These are phyloP conservation scores for Actenoides lindsayi DNA, from an alignment of 2,113 vertebrate genomes.

Conservation along the genomic window DNA sequence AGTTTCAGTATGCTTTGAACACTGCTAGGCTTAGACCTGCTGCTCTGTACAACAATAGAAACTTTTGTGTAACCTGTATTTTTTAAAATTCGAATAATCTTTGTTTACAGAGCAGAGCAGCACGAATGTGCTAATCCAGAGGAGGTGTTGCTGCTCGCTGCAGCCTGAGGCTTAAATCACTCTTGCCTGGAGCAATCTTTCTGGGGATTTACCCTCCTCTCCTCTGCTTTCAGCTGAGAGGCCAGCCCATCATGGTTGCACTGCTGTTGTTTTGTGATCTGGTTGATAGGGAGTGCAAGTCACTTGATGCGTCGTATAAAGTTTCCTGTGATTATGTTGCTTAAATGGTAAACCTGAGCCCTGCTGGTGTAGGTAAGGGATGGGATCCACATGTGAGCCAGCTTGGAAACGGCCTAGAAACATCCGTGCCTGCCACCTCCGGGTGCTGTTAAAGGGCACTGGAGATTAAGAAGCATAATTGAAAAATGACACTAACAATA, in stretches of 20 bases:
- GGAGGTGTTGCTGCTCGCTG: neutral
- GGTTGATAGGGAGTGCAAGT: neutral
- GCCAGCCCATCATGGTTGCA: accelerated
- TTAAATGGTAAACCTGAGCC: slow-evolving; percentile 51
- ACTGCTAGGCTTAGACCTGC: neutral
- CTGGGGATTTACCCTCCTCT: neutral
- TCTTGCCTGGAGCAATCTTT: neutral
- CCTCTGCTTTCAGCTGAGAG: neutral
- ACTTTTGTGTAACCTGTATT: neutral
- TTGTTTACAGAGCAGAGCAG: accelerated
- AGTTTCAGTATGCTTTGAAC: neutral
- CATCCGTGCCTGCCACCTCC: neutral
- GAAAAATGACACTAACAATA: neutral
- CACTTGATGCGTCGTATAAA: neutral
- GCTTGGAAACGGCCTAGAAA: neutral
- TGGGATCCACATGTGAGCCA: neutral
- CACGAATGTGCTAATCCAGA: neutral
- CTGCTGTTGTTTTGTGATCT: slow-evolving; percentile 3
- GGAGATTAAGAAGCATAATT: neutral
- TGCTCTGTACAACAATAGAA: neutral
- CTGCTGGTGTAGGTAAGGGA: neutral
- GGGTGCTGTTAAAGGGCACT: neutral
- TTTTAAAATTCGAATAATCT: neutral
- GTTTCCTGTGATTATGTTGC: slow-evolving; percentile 28
- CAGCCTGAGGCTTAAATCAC: neutral